Conservation (phyloP, 2,113 vertebrate species). For the Argyrosomus japonicus region DNA sequence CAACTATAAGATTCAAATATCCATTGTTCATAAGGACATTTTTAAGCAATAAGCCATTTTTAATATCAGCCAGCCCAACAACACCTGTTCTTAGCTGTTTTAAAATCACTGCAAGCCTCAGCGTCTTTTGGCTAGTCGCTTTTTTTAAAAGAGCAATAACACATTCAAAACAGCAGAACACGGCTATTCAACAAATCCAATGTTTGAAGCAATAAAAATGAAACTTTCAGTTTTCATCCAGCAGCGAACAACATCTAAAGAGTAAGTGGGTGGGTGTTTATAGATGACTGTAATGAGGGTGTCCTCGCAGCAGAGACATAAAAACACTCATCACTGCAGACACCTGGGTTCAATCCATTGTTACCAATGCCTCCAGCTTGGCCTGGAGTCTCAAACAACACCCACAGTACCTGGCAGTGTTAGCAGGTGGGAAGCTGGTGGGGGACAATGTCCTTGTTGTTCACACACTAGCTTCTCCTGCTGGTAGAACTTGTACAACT, state of each 20-base stretch:
- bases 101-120: constrained; percentile 11
- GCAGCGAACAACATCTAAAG: not conserved
- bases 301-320: not conserved
- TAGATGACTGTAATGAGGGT: not conserved
- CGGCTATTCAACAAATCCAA: not conserved
- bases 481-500: not conserved
- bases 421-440: not conserved
- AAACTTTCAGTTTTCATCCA: not conserved
- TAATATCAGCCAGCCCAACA: constrained; percentile 2
- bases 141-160: constrained; percentile 22
- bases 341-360: not conserved
- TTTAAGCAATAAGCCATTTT: constrained; percentile 30
- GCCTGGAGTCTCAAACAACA: not conserved
- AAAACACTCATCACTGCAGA: not conserved
- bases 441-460: not conserved
- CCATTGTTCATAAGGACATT: not conserved
- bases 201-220: not conserved
- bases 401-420: not conserved
- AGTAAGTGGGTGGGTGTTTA: not conserved
- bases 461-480: constrained; percentile 7
- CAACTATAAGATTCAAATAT: not conserved
- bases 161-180: not conserved
- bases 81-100: not conserved
- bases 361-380: not conserved
- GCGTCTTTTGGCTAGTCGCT: not conserved